Evolutionary conservation across 2,888 invertebrate species (phyloP).

Genomic region (Torymus aiolomorphi): DNA sequence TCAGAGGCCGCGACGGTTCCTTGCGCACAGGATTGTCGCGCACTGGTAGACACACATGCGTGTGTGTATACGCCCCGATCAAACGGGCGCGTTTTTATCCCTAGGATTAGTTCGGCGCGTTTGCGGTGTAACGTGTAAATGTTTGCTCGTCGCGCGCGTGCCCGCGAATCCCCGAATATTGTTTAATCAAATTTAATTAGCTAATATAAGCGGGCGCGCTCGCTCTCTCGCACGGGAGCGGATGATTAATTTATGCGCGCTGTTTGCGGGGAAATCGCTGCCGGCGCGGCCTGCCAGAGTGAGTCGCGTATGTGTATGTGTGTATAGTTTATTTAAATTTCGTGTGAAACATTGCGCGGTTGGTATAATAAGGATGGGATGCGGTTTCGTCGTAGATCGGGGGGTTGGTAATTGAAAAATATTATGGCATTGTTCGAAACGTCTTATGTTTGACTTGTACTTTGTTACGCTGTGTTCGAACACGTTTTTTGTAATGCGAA

Average conservation of each 20-base stretch:
- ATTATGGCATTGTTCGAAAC: no score
- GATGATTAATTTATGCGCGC: no score
- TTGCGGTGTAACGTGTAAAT: conserved; percentile 23
- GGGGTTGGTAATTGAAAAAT: no score
- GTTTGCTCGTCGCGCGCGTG: conserved; percentile 8
- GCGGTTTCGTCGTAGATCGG: no score
- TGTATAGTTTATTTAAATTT: conserved; percentile 14
- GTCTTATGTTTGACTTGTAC: no score
- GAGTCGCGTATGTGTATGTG: neutral
- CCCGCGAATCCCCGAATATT: neutral
- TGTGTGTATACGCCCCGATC: neutral
- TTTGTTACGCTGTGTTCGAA: no score
- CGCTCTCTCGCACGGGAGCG: no score
- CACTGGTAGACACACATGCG: neutral
- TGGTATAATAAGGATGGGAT: no score
- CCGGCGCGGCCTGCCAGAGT: no score
- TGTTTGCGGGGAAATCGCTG: no score
- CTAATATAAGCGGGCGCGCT: neutral
- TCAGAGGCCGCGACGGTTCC: conserved; percentile 49
- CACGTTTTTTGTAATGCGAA: no score
- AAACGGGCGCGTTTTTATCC: neutral
- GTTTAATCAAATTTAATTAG: conserved; percentile 39
- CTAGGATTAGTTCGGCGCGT: conserved; percentile 20
- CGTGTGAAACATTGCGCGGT: neutral
- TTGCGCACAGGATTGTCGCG: neutral